Evolutionary conservation across 2,797 vertebrate genomes (phyloP).

Genomic region (Crax fasciolata): DNA sequence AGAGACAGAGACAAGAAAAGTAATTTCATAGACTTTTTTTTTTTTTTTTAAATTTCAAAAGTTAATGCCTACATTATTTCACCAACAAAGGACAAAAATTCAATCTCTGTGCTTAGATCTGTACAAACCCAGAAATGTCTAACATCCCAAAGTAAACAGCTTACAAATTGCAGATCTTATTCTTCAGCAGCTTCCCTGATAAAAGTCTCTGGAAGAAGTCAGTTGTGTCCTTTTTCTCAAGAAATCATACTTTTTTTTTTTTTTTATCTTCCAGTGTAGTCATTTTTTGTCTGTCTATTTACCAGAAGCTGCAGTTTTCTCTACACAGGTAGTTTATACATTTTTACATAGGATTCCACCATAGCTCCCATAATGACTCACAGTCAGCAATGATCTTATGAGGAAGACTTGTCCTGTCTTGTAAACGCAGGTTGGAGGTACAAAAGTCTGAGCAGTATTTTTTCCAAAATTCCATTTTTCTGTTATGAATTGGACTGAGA

Average conservation of each 20-base stretch:
- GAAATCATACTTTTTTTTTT: accelerated
- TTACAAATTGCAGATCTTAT: not conserved
- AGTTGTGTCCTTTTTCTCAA: not conserved
- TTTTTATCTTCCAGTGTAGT: not conserved
- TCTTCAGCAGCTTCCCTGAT: not conserved
- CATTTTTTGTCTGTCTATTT: not conserved
- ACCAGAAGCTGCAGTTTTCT: not conserved
- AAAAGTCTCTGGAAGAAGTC: not conserved
- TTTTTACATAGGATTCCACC: not conserved
- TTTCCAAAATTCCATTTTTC: not conserved
- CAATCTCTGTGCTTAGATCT: not conserved
- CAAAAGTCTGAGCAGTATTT: not conserved
- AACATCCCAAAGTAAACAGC: not conserved
- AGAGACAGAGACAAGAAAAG: not conserved
- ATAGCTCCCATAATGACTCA: not conserved
- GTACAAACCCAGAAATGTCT: not conserved
- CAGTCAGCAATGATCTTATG: not conserved
- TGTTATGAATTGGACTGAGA: not conserved
- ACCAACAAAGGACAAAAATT: not conserved
- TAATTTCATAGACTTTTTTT: not conserved
- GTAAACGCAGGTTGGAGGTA: not conserved
- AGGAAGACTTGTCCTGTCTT: not conserved
- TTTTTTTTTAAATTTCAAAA: not conserved
- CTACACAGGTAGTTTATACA: not conserved
- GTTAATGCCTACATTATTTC: not conserved